Conservation (phyloP, 2,113 vertebrate genomes). For the Rhinolophus sinicus region DNA sequence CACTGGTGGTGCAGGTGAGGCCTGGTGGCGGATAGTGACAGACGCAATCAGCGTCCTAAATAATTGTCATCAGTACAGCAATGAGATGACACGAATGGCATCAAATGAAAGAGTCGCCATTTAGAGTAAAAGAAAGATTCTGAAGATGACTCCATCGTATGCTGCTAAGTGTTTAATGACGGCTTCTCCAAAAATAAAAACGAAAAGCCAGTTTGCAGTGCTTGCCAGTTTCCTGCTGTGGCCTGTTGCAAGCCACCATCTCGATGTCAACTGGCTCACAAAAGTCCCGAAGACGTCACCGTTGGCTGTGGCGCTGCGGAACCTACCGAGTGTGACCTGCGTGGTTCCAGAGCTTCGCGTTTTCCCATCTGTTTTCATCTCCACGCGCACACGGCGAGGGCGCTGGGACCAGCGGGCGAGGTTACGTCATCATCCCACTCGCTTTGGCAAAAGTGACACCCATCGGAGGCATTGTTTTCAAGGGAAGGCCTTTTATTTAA, state of each 20-base stretch:
- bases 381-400: no score
- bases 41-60: neutral
- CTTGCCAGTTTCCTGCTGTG: neutral
- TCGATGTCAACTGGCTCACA: neutral
- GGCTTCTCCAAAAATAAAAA: neutral
- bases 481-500: neutral
- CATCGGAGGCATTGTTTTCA: rapidly evolving
- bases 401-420: no score
- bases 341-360: neutral
- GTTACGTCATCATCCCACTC: rapidly evolving
- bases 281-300: neutral
- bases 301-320: neutral
- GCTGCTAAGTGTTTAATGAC: neutral
- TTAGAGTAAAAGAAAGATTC: neutral
- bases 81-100: neutral
- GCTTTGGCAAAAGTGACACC: neutral
- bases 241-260: neutral
- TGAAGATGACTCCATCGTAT: rapidly evolving
- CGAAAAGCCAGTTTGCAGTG: neutral
- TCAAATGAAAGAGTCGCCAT: neutral
- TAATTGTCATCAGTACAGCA: neutral
- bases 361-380: neutral
- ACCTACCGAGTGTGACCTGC: neutral
- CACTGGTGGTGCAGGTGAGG: neutral
- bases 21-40: neutral